Base-by-base conservation (phyloP, 2,113 vertebrate species). In the Macquaria australasica region DNA sequence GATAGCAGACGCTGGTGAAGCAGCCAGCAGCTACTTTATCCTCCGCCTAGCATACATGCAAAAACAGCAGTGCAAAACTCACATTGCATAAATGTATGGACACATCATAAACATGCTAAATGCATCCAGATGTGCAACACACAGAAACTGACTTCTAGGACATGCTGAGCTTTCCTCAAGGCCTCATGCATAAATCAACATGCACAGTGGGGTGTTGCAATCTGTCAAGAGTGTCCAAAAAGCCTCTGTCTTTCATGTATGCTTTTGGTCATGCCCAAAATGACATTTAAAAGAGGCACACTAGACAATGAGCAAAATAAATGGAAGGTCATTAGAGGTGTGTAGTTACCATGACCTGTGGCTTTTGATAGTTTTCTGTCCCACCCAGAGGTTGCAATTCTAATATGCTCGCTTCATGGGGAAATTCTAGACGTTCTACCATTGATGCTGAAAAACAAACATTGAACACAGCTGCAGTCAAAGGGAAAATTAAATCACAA, bases 121-220 rank as follows among this genome's bases (percentile, higher is more conserved):
- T 55, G 25, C 58, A 45, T 64, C 63, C 72, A 88, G 60, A 88
- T 62, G 75, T 58, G 79, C n/a, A 45, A 7, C 2, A 45, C 5
- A 37, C 41, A 28, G 51, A 50, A 71, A n/a, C 8, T 12, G 71
- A 55, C 63, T 31, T 60, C 34, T 11, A 55, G 71, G 6, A n/a
- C 39, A 50, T 23, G 39, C 68, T 64, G 71, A 25, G 86, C 77
- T 63, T 82, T 77, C 80, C 81, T 87, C 84, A 78, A 72, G 43
- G 37, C 68, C 63, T 84, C 55, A 56, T 85, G 50, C 55, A 69
- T 72, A 51, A 20, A 88, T 69, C n/a, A 45, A 58, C 78, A 75
- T 15, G 43, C 82, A 21, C 83, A 77, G 69, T n/a, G 39, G 76
- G 55, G 34, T 34, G 73, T 37, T 60, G 58, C 71, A 73, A 28